phyloP scores from a whole-genome alignment of 2,797 vertebrate species.

The Psittacula derbiana region DNA sequence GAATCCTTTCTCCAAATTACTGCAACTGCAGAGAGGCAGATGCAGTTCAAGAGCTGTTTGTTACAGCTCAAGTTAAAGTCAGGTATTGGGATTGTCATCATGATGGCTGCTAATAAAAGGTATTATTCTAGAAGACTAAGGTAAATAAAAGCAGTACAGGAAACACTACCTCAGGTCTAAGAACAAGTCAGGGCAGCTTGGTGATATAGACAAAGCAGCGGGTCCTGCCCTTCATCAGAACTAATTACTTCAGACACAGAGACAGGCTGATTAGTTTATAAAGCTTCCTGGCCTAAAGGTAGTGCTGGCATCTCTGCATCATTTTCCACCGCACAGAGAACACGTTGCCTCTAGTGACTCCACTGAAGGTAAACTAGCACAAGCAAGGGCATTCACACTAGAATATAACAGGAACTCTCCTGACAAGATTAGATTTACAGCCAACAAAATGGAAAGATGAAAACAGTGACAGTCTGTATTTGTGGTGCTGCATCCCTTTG shows the following conservation, averaged over 20 bases:
- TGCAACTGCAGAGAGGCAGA: neutral
- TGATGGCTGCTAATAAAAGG: neutral
- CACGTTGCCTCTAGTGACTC: neutral
- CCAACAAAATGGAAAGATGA: neutral
- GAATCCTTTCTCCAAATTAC: neutral
- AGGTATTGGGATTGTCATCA: neutral
- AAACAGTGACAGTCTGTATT: neutral
- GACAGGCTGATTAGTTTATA: neutral
- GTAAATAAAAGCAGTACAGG: neutral
- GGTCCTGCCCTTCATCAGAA: neutral
- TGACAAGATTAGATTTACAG: neutral
- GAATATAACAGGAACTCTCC: neutral
- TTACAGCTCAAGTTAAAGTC: neutral
- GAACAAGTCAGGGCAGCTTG: rapidly evolving
- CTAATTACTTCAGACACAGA: slow-evolving; percentile 6
- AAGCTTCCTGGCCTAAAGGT: neutral
- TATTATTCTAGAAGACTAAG: neutral
- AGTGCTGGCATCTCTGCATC: neutral
- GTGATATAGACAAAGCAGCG: neutral
- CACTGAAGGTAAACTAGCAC: neutral
- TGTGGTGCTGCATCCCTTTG: neutral
- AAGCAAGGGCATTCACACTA: neutral
- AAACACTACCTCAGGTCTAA: neutral
- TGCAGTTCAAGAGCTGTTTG: neutral
- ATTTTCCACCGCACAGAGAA: neutral